Base-by-base conservation (phyloP, 1,140 invertebrate species). In the Forficula auricularia region DNA sequence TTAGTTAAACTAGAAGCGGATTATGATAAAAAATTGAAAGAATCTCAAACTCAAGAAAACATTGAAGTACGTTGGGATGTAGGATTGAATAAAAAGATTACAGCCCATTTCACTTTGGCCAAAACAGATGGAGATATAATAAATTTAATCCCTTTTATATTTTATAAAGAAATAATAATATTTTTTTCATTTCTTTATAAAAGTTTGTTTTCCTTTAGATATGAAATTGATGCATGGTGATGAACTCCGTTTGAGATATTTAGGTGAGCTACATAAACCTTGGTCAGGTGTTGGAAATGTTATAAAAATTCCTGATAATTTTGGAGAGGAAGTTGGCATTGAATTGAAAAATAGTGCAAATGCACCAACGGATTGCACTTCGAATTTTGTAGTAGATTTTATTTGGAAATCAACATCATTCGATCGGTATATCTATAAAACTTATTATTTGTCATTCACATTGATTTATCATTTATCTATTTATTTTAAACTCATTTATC, bases 181-280 rank as follows among this genome's bases (percentile, higher is more conserved):
- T 10, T 19, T 13, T 41, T 20, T 20, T 27, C 37, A 44, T 40
- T 27, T 12, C 22, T 4, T n/a, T 36, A 18, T 19, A 13, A 15
- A 20, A n/a, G n/a, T n/a, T n/a, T n/a, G n/a, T n/a, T n/a, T n/a
- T n/a, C n/a, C n/a, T 27, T 27, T 27, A 27, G 22, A 96, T 55
- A 94, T 97, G 85, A 89, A 96, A 60, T 61, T 98, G n/a, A 98
- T 98, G 94, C 92, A 96, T 56, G 96, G 95, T 14, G 96, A 99
- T 70, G 95, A 99, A 62, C 61, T 99, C 15, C 71, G 88, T 47
- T 64, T 99, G 22, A 77, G 90, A 48, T 98, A 98, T 57, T 71
- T 94, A 3, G 90, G 90, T 3, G 91, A 97, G 57, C 57, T 88
- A 47, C 87, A 91, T 54, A 91, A 88, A 54, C 70, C 81, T 0